These are phyloP conservation scores for Phainopepla nitens DNA, from an alignment of 2,113 vertebrate genomes.

Conservation along the genomic window DNA sequence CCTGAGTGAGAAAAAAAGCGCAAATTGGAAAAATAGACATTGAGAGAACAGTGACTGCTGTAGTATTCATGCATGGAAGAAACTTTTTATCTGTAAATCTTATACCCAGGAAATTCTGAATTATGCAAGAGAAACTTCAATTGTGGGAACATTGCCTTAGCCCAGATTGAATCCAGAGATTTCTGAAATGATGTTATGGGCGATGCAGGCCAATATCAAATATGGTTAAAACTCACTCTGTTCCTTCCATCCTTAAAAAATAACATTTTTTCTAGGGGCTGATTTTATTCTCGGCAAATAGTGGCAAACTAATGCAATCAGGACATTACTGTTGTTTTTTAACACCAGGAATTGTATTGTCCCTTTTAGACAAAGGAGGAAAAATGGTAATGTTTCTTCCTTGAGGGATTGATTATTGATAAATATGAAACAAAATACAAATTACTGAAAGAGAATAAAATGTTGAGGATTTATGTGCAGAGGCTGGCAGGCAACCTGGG, in stretches of 20 bases:
- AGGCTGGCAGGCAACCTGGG: accelerated
- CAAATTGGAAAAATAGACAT: background rate
- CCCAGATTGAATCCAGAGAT: background rate
- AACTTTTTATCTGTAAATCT: background rate
- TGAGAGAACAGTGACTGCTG: background rate
- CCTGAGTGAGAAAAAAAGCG: background rate
- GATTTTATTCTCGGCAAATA: background rate
- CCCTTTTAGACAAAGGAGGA: background rate
- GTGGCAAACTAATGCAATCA: background rate
- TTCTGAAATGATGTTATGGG: background rate
- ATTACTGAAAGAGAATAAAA: background rate
- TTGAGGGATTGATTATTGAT: background rate
- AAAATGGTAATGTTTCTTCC: background rate
- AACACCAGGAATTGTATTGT: background rate
- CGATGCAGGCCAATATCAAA: background rate
- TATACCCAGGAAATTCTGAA: background rate
- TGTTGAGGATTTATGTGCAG: background rate
- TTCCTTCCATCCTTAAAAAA: background rate
- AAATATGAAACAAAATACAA: background rate
- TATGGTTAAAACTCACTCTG: background rate
- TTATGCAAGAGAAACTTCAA: background rate
- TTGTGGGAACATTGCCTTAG: background rate
- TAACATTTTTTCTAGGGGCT: background rate
- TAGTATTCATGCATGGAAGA: background rate
- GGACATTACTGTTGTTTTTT: background rate